Conservation (phyloP, 2,113 vertebrate genomes). For the Pterocles orientalis region DNA sequence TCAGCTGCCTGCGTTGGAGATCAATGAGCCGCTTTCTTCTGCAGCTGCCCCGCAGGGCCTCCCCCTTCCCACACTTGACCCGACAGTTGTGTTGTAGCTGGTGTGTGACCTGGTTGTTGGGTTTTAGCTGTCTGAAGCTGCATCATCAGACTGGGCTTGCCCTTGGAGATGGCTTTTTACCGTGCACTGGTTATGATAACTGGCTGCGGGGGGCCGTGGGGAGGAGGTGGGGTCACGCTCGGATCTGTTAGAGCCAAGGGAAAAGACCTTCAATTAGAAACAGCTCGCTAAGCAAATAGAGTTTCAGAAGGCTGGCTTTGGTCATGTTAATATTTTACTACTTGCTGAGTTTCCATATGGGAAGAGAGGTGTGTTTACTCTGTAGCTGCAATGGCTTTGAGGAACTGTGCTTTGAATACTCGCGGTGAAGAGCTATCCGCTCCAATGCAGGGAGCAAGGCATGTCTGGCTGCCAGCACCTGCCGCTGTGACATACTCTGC, state of each 20-base stretch:
- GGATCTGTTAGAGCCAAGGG: not conserved
- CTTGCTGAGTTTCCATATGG: not conserved
- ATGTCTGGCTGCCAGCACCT: accelerated
- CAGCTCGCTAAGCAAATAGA: slow-evolving; percentile 50
- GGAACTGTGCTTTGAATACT: not conserved
- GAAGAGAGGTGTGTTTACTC: slow-evolving; percentile 2
- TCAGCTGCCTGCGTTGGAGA: slow-evolving; percentile 65
- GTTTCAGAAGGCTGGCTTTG: slow-evolving; percentile 31
- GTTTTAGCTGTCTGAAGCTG: not conserved
- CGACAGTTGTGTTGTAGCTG: slow-evolving; percentile 49
- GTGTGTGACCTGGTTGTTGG: not conserved
- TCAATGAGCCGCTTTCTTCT: slow-evolving; percentile 61
- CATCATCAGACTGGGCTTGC: not conserved
- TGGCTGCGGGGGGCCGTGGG: accelerated
- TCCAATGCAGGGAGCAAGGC: not conserved
- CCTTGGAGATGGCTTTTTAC: not conserved
- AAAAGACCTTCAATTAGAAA: slow-evolving; percentile 40
- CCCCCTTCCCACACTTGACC: slow-evolving; percentile 66
- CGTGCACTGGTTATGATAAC: not conserved
- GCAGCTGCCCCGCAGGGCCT: slow-evolving; percentile 71
- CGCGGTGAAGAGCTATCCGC: not conserved
- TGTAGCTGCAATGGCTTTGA: not conserved
- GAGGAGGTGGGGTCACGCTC: not conserved
- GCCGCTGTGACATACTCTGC: not conserved
- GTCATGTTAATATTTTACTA: slow-evolving; percentile 78